phyloP scores from a whole-genome alignment of 1,140 invertebrate genomes.

The Caenorhabditis elegans region DNA sequence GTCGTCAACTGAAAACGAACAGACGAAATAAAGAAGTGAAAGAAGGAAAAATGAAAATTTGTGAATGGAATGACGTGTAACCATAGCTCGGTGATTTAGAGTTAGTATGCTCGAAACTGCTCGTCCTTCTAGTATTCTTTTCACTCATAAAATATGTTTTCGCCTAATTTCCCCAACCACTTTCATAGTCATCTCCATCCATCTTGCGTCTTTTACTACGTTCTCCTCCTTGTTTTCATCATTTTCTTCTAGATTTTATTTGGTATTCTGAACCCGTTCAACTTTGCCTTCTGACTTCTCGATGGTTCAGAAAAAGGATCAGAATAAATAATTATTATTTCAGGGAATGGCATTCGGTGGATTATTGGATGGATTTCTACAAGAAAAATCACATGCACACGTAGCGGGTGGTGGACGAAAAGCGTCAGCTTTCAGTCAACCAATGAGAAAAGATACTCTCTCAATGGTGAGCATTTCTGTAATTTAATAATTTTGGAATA shows the following conservation, averaged over 20 bases:
- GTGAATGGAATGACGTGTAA: neutral
- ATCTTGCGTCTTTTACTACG: too few species aligned
- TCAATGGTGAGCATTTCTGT: neutral
- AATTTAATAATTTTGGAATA: too few species aligned
- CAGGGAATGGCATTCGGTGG: conserved; percentile 39
- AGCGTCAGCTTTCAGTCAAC: neutral
- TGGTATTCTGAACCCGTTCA: too few species aligned
- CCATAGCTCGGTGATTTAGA: neutral
- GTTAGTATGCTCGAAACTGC: neutral
- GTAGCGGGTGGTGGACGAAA: neutral
- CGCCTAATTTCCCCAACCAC: neutral
- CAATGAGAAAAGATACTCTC: neutral
- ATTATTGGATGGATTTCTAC: conserved; percentile 30
- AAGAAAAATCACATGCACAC: conserved; percentile 18
- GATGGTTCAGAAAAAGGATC: too few species aligned
- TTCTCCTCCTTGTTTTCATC: neutral
- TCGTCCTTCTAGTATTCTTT: neutral
- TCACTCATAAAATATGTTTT: conserved; percentile 18
- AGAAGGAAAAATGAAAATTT: neutral
- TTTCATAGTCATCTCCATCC: neutral
- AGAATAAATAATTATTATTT: too few species aligned
- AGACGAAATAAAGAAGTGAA: neutral
- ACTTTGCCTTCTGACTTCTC: too few species aligned
- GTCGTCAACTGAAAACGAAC: neutral
- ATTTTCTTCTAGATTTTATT: neutral